phyloP scores from a whole-genome alignment of 2,113 vertebrate species.

The Gymnogyps californianus region DNA sequence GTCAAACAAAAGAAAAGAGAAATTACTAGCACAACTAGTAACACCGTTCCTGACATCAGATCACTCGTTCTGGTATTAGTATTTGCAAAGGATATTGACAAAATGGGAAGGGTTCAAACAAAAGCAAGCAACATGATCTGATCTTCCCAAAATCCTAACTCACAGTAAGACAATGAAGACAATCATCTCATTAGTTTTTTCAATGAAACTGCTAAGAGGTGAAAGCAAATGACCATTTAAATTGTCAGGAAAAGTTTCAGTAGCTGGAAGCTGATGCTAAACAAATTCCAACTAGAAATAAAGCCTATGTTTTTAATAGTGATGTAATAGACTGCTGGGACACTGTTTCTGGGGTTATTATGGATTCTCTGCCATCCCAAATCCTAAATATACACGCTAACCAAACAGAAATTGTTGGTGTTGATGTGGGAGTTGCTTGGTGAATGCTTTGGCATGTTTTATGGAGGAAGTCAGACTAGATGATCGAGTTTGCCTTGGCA shows the following conservation, averaged over 20 bases:
- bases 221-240: background rate
- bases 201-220: background rate
- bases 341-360: background rate
- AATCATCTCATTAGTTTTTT: background rate
- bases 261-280: background rate
- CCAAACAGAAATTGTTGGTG: slow-evolving; percentile 25
- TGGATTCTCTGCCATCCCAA: background rate
- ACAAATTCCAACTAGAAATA: background rate
- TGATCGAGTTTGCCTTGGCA: slow-evolving; percentile 42
- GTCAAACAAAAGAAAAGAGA: background rate
- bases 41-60: background rate
- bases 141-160: background rate
- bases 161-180: background rate
- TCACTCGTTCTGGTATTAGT: fast-evolving
- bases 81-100: background rate
- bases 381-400: slow-evolving; percentile 2
- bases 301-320: background rate
- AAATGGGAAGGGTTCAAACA: background rate
- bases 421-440: slow-evolving; percentile 9
- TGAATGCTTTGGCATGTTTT: slow-evolving; percentile 31
- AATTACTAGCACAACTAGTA: background rate
- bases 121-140: background rate
- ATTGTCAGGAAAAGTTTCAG: background rate
- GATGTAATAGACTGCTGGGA: background rate
- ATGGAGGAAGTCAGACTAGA: slow-evolving; percentile 42